These are phyloP conservation scores for Meganola albula DNA, from an alignment of 2,888 invertebrate genomes.

Conservation along the genomic window DNA sequence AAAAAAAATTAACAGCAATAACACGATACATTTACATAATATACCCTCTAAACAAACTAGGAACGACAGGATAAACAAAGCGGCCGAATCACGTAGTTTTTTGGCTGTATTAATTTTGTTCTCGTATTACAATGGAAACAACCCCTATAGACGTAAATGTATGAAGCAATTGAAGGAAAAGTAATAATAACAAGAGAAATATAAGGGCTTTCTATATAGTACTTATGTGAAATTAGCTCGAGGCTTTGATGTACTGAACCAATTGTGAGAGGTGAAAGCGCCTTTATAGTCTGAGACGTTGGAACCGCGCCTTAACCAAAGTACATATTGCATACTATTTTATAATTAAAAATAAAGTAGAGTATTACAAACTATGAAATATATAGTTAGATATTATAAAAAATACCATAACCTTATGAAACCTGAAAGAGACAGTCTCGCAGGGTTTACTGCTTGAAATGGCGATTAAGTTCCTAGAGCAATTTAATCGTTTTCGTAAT, in stretches of 20 bases:
- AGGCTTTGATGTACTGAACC: conserved; percentile 70
- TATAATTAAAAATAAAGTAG: no score
- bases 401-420: no score
- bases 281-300: conserved; percentile 63
- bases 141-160: conserved; percentile 44
- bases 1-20: conserved; percentile 55
- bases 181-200: conserved; percentile 62
- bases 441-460: no score
- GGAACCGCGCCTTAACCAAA: conserved; percentile 36
- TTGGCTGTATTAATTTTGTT: conserved; percentile 70
- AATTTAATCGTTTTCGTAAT: no score
- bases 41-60: conserved; percentile 65
- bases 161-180: conserved; percentile 60
- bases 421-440: no score
- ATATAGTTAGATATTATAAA: no score
- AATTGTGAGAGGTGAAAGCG: conserved; percentile 61
- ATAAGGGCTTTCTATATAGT: conserved; percentile 66
- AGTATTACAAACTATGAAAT: no score
- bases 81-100: conserved; percentile 60
- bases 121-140: conserved; percentile 64
- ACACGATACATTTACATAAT: conserved; percentile 69
- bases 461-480: no score
- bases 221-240: conserved; percentile 75
- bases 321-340: no score
- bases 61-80: conserved; percentile 59